These are phyloP conservation scores for Meloe dianella DNA, from an alignment of 2,888 invertebrate genomes.

Conservation along the genomic window DNA sequence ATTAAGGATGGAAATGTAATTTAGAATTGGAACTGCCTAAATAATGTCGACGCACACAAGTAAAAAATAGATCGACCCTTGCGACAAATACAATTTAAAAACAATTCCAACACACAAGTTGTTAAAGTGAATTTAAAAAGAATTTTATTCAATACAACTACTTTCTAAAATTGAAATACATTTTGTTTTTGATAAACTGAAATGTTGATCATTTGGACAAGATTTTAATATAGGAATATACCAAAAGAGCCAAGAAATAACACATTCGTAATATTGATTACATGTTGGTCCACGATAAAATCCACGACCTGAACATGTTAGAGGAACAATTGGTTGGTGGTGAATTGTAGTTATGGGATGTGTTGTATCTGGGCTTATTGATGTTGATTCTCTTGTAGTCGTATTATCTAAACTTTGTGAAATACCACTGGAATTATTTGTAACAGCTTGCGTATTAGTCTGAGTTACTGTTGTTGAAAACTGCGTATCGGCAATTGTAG, in stretches of 20 bases:
- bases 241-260: conserved; percentile 9
- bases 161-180: conserved; percentile 18
- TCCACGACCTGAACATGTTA: neutral
- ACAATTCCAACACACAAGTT: conserved; percentile 20
- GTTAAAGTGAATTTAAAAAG: conserved; percentile 15
- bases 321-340: neutral
- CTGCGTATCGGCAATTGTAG: neutral
- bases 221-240: neutral
- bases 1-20: conserved; percentile 30
- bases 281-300: conserved; percentile 12
- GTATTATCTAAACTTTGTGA: conserved; percentile 1
- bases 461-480: neutral
- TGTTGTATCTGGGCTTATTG: neutral
- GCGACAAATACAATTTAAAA: conserved; percentile 29
- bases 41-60: conserved; percentile 21
- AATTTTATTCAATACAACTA: conserved; percentile 16
- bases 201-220: conserved; percentile 8
- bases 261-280: conserved; percentile 17
- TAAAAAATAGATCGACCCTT: conserved; percentile 17
- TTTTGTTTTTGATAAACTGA: neutral
- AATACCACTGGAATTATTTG: neutral
- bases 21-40: conserved; percentile 29
- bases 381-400: neutral
- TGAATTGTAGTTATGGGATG: conserved; percentile 2
- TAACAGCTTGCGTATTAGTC: neutral